Conservation (phyloP, 2,113 vertebrate genomes). For the Hippopotamus amphibius region DNA sequence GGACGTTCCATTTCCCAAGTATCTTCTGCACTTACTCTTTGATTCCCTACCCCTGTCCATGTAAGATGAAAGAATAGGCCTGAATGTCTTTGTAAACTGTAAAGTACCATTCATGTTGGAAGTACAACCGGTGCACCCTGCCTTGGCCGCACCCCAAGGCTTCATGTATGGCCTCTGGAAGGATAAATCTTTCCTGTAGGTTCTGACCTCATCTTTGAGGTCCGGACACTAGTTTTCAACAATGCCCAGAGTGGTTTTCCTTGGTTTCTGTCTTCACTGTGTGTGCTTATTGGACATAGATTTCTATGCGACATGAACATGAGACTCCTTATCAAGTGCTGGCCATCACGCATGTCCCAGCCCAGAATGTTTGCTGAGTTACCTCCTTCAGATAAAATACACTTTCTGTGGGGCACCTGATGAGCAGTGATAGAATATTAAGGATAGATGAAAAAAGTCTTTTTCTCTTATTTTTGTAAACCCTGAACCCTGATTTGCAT, state of each 20-base stretch:
- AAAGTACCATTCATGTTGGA: not conserved
- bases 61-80: not conserved
- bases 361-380: not conserved
- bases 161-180: not conserved
- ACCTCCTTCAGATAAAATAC: not conserved
- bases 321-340: not conserved
- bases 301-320: not conserved
- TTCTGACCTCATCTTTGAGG: not conserved
- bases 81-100: not conserved
- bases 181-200: not conserved
- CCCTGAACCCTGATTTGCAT: not conserved
- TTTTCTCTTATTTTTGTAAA: not conserved
- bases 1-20: not conserved
- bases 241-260: not conserved
- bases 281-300: too few relatives aligned
- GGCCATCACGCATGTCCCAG: not conserved
- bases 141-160: not conserved
- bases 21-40: not conserved
- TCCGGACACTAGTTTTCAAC: not conserved
- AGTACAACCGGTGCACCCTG: accelerated
- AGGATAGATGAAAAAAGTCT: not conserved
- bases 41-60: not conserved
- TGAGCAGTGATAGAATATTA: accelerated
- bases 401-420: not conserved
- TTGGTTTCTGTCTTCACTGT: not conserved